Evolutionary conservation across 64 coral and sea anemone genomes (phyloP), one percentile per base, ranked within the genome.

Genomic region (Hydrozoanthus tunicans): DNA sequence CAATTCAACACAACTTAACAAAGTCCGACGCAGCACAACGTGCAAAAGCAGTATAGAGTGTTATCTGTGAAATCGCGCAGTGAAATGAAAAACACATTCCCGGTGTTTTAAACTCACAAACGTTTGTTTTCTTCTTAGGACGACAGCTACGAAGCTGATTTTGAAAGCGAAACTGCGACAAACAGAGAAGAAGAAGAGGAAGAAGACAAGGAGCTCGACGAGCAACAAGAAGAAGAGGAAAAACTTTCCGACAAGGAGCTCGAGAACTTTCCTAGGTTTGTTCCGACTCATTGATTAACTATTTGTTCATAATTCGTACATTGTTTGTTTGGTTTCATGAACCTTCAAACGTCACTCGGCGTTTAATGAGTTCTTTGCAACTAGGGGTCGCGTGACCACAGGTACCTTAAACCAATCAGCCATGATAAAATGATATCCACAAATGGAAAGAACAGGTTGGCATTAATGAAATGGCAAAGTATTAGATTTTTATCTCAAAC

Each of bases 111-210:
- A 70, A 6, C 11, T 6, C 5, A 43, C 32, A 43, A 43, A 43
- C 5, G 63, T 4, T 7, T 77, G 10, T 52, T 86, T 69, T 53
- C 24, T 7, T 66, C 5, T 11, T 86, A 86, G 83, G 66, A 73
- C 3, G 63, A 86, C 6, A 7, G 3, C 14, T 86, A 86, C 54
- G 83, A 86, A 73, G 64, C 83, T 86, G 83, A 86, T 27, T 86
- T 58, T 20, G 83, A 86, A 86, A 86, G 83, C 67, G 83, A 72
- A 4, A 86, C 65, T 86, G 65, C 14, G 15, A 71, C 83, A 73
- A 86, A 71, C 55, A 12, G 72, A 68, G 83, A 73, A 55, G 62
- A 68, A 24, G 83, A 69, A 85, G 9, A 27, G 32, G 83, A 69
- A 85, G 9, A 27, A 73, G 20, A 86, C 1, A 70, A 27, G 4